Evolutionary conservation across 1,140 invertebrate genomes (phyloP).

Genomic region (Oreohelix idahoensis): DNA sequence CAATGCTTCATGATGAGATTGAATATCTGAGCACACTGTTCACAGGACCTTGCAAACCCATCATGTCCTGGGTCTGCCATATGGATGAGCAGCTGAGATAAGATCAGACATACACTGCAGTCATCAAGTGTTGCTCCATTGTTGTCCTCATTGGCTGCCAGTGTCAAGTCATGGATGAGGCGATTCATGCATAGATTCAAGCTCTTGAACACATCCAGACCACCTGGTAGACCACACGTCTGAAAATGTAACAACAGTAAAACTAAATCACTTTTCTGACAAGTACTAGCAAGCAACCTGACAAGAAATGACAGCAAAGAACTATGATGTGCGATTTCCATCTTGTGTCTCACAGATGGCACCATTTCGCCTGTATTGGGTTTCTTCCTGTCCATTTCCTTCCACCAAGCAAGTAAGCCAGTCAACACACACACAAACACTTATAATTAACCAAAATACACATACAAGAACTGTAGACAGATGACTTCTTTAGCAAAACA

Average conservation of each 20-base stretch:
- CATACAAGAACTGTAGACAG: too few species aligned
- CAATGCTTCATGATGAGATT: constrained; percentile 19
- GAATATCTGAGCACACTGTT: constrained; percentile 23
- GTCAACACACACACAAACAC: too few species aligned
- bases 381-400: too few species aligned
- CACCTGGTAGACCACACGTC: background rate
- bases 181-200: background rate
- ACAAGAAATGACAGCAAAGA: too few species aligned
- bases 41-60: background rate
- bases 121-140: background rate
- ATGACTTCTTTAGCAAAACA: too few species aligned
- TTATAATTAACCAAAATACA: too few species aligned
- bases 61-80: background rate
- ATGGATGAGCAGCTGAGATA: constrained; percentile 10
- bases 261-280: too few species aligned
- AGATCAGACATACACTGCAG: constrained; percentile 27
- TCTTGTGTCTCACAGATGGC: too few species aligned
- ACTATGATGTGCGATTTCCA: too few species aligned
- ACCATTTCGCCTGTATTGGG: too few species aligned
- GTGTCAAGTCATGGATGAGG: background rate
- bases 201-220: background rate
- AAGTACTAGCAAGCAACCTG: too few species aligned
- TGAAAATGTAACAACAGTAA: background rate
- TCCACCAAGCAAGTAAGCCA: too few species aligned
- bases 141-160: background rate